A percentile compares a stretch with the other conserved stretches of the same genome.
These are phyloP conservation scores for Eurystomus gularis DNA, from an alignment of 2,113 vertebrate species.

Conservation along the genomic window DNA sequence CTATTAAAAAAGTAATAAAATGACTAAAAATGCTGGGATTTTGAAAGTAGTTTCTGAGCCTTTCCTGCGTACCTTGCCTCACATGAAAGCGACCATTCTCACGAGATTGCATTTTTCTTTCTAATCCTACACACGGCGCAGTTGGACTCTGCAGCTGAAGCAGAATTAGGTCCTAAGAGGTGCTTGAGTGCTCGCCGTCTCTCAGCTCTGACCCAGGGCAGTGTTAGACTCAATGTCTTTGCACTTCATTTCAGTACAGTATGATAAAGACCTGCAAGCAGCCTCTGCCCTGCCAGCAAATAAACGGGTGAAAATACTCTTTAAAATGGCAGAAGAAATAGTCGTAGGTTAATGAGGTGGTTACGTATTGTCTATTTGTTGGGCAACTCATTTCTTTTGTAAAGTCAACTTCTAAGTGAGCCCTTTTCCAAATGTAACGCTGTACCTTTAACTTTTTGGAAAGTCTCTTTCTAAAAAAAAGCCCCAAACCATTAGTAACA, in stretches of 20 bases:
- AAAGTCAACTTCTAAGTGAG: not conserved
- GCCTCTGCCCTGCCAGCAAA: not conserved
- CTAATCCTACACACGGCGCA: not conserved
- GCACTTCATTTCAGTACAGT: not conserved
- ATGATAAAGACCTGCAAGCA: not conserved
- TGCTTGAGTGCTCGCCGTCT: not conserved
- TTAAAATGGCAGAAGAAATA: not conserved
- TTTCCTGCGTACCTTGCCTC: not conserved
- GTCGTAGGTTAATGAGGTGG: not conserved
- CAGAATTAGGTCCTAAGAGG: not conserved
- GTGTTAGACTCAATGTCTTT: not conserved
- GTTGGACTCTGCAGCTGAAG: not conserved
- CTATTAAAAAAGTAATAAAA: not conserved
- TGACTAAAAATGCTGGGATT: not conserved
- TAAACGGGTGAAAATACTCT: not conserved
- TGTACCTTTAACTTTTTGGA: not conserved
- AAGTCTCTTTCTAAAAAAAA: not conserved
- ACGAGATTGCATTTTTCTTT: not conserved
- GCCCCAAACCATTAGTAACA: not conserved
- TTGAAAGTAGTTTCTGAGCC: not conserved
- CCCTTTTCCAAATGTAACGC: not conserved
- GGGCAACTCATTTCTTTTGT: not conserved
- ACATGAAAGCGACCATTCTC: not conserved
- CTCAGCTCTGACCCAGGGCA: not conserved
- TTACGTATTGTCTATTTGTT: not conserved